Conservation (phyloP, 2,113 vertebrate species). For the Crotalus helleri region DNA sequence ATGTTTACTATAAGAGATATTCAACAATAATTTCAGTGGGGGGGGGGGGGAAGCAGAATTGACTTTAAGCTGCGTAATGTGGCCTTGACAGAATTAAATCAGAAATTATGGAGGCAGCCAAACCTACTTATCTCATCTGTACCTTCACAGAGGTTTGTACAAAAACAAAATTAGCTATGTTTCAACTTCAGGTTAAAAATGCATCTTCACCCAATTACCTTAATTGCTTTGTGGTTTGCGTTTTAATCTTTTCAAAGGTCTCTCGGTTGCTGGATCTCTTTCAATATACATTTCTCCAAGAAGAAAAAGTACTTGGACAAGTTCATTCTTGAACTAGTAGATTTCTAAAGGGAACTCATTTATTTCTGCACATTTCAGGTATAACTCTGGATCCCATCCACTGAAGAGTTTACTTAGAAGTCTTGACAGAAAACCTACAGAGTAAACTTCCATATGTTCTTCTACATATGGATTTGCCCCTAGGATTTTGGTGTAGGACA, state of each 20-base stretch:
- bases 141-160: not conserved
- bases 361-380: not conserved
- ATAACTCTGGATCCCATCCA: not conserved
- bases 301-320: not conserved
- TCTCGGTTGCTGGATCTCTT: not conserved
- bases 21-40: not conserved
- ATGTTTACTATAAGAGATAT: not conserved
- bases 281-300: not conserved
- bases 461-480: not conserved
- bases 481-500: not conserved
- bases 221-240: not conserved
- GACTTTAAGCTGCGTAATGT: not conserved
- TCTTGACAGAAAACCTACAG: not conserved
- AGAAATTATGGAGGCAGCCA: not conserved
- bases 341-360: conserved; percentile 17
- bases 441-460: not conserved
- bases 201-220: not conserved
- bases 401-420: not conserved
- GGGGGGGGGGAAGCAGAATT: not conserved
- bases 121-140: not conserved
- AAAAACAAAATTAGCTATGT: conserved; percentile 1
- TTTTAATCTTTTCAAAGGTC: conserved; percentile 21
- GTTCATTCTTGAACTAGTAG: not conserved
- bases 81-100: not conserved
- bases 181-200: not conserved